Evolutionary conservation across 1,140 invertebrate species (phyloP), one percentile per base, ranked within the genome.

Genomic region (Zaprionus kolodkinae): DNA sequence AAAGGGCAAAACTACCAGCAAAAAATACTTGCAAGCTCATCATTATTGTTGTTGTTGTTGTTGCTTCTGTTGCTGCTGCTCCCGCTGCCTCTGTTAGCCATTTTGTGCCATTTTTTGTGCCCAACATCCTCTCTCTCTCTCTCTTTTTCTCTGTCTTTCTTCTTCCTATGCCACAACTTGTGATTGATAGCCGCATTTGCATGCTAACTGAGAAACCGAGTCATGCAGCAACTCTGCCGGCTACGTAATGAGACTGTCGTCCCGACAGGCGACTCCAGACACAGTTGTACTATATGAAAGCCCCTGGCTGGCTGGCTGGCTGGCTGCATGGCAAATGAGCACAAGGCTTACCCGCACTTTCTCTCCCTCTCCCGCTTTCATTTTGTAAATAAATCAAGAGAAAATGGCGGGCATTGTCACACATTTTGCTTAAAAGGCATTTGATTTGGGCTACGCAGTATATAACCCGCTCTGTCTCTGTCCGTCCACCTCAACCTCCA

Each of bases 171-270:
- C 61, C 55, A 36, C 66, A 66, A 45, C 72, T 63, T 69, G 70
- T 88, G 85, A 89, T 89, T 89, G 86, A 89, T 89, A 75, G 85
- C 86, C 81, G 72, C 85, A 89, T 89, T 89, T 89, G 85, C 85
- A 89, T 78, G 75, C 50, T 33, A 77, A 62, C 56, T 65, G 55
- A 64, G 55, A 64, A 65, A 65, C 63, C 30, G 36, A 65, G 38
- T 40, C 63, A 54, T 66, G 64, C 54, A 66, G 64, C 54, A 66
- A 66, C 64, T 57, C 25, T 40, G 9, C 35, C 15, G 30, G 38
- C 52, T 15, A 61, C 55, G 81, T 89, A 88, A 88, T 89, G 85
- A 88, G 85, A 69, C 71, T 78, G 75, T 75, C 78, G 84, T 67
- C 61, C 57, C 43, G 25, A 69, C 50, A 57, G 21, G 21, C 35